phyloP scores from a whole-genome alignment of 1,140 invertebrate genomes.

The Drosophila kohkoa region DNA sequence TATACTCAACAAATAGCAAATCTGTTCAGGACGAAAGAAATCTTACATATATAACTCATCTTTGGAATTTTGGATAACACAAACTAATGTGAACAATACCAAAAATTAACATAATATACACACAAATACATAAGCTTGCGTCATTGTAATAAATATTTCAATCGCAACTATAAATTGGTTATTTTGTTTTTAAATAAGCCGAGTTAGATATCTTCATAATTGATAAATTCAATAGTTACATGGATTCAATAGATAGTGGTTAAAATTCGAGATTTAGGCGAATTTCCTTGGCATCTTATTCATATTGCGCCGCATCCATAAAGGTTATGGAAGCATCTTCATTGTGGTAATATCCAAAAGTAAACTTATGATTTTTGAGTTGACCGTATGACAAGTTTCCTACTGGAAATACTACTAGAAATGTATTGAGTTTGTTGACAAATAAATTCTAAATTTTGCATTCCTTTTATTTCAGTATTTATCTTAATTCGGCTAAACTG shows the following conservation, averaged over 20 bases:
- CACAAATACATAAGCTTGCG: conserved; percentile 8
- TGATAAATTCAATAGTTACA: too few species aligned
- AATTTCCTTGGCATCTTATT: too few species aligned
- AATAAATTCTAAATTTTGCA: neutral
- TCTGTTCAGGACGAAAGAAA: neutral
- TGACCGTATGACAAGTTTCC: too few species aligned
- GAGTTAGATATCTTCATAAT: too few species aligned
- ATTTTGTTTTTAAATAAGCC: neutral
- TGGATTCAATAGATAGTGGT: too few species aligned
- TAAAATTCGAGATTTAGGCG: too few species aligned
- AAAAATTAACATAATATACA: neutral
- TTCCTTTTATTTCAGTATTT: neutral
- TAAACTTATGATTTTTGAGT: too few species aligned
- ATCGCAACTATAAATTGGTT: neutral
- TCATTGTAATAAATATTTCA: conserved; percentile 12
- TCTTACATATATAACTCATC: conserved; percentile 4
- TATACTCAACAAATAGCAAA: neutral
- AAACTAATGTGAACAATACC: conserved; percentile 1
- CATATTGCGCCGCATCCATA: too few species aligned
- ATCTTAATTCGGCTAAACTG: neutral
- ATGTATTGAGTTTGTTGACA: neutral
- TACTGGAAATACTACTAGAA: too few species aligned
- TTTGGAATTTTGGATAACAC: conserved; percentile 3
- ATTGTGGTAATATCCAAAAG: too few species aligned
- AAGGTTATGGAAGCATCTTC: too few species aligned